These are phyloP conservation scores for Cisticola juncidis DNA, from an alignment of 2,113 vertebrate genomes.

Conservation along the genomic window DNA sequence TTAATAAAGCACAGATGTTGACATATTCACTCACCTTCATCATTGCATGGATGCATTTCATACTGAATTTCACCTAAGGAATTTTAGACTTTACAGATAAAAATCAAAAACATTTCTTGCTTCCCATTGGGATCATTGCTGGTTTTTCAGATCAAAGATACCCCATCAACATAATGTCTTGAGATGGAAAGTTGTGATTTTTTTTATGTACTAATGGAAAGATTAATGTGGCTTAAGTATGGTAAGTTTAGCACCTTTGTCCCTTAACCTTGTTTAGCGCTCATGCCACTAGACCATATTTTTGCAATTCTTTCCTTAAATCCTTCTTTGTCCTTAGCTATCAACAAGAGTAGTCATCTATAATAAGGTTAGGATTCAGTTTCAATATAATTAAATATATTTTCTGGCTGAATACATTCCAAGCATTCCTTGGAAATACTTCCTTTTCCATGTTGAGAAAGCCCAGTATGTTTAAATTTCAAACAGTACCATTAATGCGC, in stretches of 20 bases:
- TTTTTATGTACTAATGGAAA: constrained; percentile 50
- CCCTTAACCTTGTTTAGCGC: constrained; percentile 32
- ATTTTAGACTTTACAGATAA: constrained; percentile 82
- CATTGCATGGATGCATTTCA: constrained; percentile 77
- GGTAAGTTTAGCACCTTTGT: constrained; percentile 36
- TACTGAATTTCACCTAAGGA: constrained; percentile 83
- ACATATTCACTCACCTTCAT: constrained; percentile 76
- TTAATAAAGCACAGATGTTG: constrained; percentile 82
- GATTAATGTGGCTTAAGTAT: constrained; percentile 40
- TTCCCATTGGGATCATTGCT: constrained; percentile 78
- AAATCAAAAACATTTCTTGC: constrained; percentile 78
- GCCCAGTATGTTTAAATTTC: constrained; percentile 69
- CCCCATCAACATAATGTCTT: constrained; percentile 46
- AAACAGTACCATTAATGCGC: constrained; percentile 44
- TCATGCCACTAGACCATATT: constrained; percentile 16
- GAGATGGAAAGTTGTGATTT: constrained; percentile 50
- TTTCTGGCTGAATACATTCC: constrained; percentile 71
- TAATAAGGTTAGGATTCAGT: constrained; percentile 74
- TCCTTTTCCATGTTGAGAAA: constrained; percentile 61
- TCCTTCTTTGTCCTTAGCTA: constrained; percentile 35
- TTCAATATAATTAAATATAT: constrained; percentile 74
- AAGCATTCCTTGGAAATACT: constrained; percentile 72
- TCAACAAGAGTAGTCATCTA: constrained; percentile 13
- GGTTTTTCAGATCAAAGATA: constrained; percentile 75
- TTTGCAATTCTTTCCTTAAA: constrained; percentile 33